These are phyloP conservation scores for Lytechinus pictus DNA, from an alignment of 35 echinoderm and acorn worm species.

Conservation along the genomic window DNA sequence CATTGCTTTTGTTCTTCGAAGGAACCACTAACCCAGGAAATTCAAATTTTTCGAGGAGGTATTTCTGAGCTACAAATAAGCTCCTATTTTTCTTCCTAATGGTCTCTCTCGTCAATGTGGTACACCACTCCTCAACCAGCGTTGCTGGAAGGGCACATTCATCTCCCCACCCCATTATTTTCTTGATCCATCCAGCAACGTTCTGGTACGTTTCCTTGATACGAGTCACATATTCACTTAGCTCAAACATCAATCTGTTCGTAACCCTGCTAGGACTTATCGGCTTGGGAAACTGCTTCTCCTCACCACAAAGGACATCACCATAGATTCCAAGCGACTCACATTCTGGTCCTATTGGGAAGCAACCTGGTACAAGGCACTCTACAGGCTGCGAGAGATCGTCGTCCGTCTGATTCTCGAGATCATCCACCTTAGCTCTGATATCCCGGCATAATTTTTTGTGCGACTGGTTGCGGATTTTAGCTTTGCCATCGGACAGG, in stretches of 20 bases:
- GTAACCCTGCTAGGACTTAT: background rate
- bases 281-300: background rate
- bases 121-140: background rate
- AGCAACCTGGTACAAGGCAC: constrained; percentile 15
- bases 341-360: constrained; percentile 40
- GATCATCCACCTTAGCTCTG: background rate
- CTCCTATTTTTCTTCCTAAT: background rate
- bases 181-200: constrained; percentile 12
- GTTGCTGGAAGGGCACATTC: background rate
- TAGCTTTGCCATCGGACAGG: constrained; percentile 28
- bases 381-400: constrained; percentile 10
- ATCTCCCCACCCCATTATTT: background rate
- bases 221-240: background rate
- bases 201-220: background rate
- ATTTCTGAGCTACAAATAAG: constrained; percentile 1
- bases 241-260: constrained; percentile 29
- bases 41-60: constrained; percentile 11
- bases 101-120: background rate
- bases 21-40: background rate
- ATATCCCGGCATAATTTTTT: background rate
- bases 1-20: background rate
- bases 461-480: background rate
- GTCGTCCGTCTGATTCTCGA: background rate
- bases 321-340: background rate
- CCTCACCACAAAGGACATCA: background rate